Conservation (phyloP, 2,797 vertebrate species). For the Cirrhinus mrigala region DNA sequence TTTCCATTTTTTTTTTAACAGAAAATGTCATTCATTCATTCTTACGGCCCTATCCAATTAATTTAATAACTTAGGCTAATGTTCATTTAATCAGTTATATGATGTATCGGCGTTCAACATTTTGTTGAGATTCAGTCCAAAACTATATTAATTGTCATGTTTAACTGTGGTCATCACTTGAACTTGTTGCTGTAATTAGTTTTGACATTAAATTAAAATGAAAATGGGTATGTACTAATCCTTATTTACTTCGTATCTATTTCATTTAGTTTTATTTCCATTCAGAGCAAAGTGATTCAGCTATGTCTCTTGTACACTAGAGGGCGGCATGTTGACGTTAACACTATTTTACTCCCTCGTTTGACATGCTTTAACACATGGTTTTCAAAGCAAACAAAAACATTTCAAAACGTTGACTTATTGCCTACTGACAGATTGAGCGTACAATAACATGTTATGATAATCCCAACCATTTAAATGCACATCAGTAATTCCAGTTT, state of each 20-base stretch:
- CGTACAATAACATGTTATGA: slow-evolving; percentile 7
- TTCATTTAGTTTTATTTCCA: background rate
- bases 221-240: background rate
- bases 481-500: slow-evolving; percentile 5
- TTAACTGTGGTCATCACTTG: background rate
- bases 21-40: background rate
- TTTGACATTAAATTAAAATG: background rate
- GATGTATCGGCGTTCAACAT: background rate
- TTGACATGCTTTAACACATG: background rate
- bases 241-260: background rate
- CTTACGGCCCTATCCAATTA: background rate
- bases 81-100: background rate
- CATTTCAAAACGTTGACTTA: slow-evolving; percentile 13
- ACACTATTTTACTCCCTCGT: background rate
- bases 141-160: background rate
- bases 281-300: too few relatives aligned
- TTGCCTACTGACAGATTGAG: slow-evolving; percentile 17
- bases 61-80: background rate
- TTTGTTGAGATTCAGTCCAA: background rate
- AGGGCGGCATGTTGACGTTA: slow-evolving; percentile 49
- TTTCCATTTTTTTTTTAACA: too few relatives aligned
- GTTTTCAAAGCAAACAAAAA: slow-evolving; percentile 12
- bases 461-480: background rate
- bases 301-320: slow-evolving; percentile 45
- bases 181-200: background rate